Conservation (phyloP, 64 coral and sea anemone species). For the Stichodactyla mertensii region DNA sequence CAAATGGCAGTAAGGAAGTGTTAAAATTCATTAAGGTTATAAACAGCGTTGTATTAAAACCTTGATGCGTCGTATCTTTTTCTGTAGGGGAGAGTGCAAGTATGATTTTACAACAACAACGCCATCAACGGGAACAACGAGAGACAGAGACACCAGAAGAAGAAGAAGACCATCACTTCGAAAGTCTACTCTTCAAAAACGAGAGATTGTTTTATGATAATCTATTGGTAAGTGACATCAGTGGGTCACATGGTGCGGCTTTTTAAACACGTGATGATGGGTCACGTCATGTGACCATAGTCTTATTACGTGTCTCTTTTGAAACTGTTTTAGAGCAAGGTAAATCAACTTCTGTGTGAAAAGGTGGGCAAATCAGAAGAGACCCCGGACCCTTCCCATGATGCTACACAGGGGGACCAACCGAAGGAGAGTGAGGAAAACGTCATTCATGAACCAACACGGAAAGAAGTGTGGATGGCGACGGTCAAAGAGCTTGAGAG, state of each 20-base stretch:
- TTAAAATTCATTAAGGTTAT: no score
- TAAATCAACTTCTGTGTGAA: constrained; percentile 40
- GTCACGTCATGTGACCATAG: no score
- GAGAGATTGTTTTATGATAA: constrained; percentile 80
- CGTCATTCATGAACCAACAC: constrained; percentile 38
- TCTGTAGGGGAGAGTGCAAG: constrained; percentile 80
- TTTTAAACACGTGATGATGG: background rate
- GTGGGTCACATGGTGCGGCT: background rate
- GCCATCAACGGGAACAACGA: background rate
- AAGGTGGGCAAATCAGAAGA: background rate
- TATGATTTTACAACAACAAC: constrained; percentile 42
- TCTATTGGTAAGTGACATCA: constrained; percentile 51
- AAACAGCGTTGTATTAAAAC: background rate
- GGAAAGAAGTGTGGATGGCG: constrained; percentile 77
- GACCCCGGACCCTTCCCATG: background rate
- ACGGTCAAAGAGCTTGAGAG: constrained; percentile 82
- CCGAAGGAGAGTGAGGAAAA: background rate
- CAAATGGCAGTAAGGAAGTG: no score
- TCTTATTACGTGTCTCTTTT: no score
- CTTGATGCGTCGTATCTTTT: background rate
- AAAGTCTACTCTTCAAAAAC: constrained; percentile 53
- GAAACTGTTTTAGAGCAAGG: constrained; percentile 22
- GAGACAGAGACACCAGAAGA: background rate
- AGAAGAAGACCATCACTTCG: constrained; percentile 21
- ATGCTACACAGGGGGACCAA: background rate